These are phyloP conservation scores for Epizoanthus illoricatus DNA, from an alignment of 92 coral and sea anemone genomes.

Conservation along the genomic window DNA sequence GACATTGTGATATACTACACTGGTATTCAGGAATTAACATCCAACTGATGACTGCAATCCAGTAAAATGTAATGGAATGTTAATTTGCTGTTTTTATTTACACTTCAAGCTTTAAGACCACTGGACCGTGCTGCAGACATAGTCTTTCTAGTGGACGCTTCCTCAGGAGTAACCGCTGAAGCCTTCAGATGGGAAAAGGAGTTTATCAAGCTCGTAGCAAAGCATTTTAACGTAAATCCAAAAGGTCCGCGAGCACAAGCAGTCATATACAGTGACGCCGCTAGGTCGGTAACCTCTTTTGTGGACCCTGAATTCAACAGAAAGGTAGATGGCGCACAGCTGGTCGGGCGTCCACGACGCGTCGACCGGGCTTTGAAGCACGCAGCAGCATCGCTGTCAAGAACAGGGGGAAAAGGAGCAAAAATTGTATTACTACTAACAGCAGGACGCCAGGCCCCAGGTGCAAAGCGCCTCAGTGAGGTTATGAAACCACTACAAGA, in stretches of 20 bases:
- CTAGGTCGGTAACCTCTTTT: conserved; percentile 10
- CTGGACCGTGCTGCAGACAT: conserved; percentile 47
- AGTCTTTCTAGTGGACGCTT: conserved; percentile 79
- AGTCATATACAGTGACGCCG: conserved; percentile 29
- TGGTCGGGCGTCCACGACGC: conserved; percentile 15
- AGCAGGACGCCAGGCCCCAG: conserved; percentile 21
- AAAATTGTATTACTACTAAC: conserved; percentile 26
- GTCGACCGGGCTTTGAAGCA: conserved; percentile 15
- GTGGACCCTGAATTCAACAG: conserved; percentile 28
- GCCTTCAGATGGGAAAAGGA: conserved; percentile 68
- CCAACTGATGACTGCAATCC: too few relatives aligned
- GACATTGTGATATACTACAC: too few relatives aligned
- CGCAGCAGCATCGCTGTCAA: conserved; percentile 21
- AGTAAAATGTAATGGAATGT: not conserved
- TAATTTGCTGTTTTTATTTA: not conserved
- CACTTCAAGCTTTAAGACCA: conserved; percentile 16
- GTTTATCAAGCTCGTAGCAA: conserved; percentile 67
- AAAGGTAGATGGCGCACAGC: conserved; percentile 3
- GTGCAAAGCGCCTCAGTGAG: conserved; percentile 66
- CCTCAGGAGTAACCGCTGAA: conserved; percentile 54
- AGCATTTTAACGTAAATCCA: conserved; percentile 45
- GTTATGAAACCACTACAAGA: conserved; percentile 77
- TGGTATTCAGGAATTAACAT: too few relatives aligned
- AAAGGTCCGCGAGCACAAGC: conserved; percentile 33
- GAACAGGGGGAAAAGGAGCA: conserved; percentile 18